phyloP scores from a whole-genome alignment of 2,797 vertebrate genomes.

The Prunella strophiata region DNA sequence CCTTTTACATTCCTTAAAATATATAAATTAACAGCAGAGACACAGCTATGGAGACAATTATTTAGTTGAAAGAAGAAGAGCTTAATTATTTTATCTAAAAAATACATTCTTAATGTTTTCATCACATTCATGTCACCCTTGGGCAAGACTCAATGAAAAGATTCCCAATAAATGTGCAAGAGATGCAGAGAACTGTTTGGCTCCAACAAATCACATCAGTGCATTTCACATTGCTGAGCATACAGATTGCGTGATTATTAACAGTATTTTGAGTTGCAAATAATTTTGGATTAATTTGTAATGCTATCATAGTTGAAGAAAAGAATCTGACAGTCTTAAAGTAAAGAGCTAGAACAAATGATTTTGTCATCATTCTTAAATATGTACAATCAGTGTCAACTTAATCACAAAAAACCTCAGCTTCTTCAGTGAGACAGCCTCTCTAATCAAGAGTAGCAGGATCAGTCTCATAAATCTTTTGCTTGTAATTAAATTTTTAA shows the following conservation, averaged over 20 bases:
- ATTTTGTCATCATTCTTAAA: background rate
- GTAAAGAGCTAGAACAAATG: background rate
- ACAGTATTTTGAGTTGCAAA: background rate
- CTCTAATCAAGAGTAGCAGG: background rate
- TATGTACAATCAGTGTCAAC: background rate
- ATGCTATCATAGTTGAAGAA: background rate
- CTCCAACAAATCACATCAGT: background rate
- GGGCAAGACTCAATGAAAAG: background rate
- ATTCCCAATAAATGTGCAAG: background rate
- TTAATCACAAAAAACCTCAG: background rate
- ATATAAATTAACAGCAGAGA: background rate
- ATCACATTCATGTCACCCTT: background rate
- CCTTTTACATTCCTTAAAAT: background rate
- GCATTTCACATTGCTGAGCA: background rate
- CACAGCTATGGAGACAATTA: background rate
- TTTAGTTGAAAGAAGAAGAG: background rate
- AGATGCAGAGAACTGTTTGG: background rate
- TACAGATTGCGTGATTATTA: background rate
- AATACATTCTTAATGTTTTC: background rate
- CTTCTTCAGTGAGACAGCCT: background rate
- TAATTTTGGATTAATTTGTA: background rate
- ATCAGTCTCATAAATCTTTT: background rate
- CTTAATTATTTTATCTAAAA: background rate
- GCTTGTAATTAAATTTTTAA: background rate
- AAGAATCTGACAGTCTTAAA: background rate